Evolutionary conservation across 2,888 invertebrate species (phyloP), one percentile per base, ranked within the genome.

Genomic region (Lymantria monacha): DNA sequence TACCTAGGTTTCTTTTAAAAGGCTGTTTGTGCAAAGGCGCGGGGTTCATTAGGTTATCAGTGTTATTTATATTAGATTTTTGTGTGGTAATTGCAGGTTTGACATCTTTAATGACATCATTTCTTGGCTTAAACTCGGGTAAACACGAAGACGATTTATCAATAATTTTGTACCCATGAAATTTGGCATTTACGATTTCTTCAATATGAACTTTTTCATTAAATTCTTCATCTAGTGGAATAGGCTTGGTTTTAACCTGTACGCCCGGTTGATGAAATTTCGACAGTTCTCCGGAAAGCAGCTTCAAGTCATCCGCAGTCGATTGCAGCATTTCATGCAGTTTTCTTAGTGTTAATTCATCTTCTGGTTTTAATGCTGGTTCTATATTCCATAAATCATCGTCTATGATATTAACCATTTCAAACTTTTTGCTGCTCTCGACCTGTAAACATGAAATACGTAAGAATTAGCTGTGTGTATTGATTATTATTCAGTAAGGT

Each of bases 121-220:
- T 64, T 41, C 51, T 63, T 43, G 53, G 54, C 65, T 71, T 71
- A 46, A 53, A 38, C 46, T 61, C 59, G 52, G 68, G 62, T 47
- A 57, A 51, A 44, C 13, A 8, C 43, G 55, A 54, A 49, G 57
- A 46, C 43, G 66, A 44, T 56, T 72, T 76, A 55, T 84, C 78
- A 58, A 82, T 58, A 44, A 88, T 76, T 79, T 86, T 85, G 67
- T 84, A 72, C 30, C 88, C 87, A 63, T 87, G 81, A 63, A 92
- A 87, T 76, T 90, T 91, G n/a, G 91, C 92, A 60, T 85, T 85
- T 7, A 91, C 92, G 30, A 91, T 67, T 79, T 91, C 85, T 67
- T 90, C 85, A 45, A 91, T 87, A 63, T 89, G 87, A 54, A 88
- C 76, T 73, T 86, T 87, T 70, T 90, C 85, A 58, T 91, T 91